phyloP scores from a whole-genome alignment of 2,888 invertebrate species.

The Parnassius apollo region DNA sequence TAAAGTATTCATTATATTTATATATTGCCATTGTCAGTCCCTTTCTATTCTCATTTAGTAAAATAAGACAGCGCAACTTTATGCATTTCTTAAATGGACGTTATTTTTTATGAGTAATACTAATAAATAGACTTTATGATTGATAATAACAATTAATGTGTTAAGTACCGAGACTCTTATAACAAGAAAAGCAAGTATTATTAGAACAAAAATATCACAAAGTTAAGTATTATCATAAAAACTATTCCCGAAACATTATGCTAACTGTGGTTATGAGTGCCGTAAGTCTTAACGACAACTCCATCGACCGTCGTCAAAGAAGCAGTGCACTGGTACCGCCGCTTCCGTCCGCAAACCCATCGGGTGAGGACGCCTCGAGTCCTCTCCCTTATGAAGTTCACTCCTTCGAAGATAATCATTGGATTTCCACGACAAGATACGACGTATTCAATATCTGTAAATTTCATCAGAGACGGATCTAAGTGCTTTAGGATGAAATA shows the following conservation, averaged over 20 bases:
- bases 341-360: constrained; percentile 65
- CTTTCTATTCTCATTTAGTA: no score
- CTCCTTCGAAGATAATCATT: constrained; percentile 57
- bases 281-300: constrained; percentile 48
- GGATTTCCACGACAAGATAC: constrained; percentile 62
- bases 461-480: constrained; percentile 15
- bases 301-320: constrained; percentile 54
- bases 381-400: constrained; percentile 59
- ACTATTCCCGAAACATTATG: constrained; percentile 13
- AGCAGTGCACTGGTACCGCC: constrained; percentile 56
- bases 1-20: no score
- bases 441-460: constrained; percentile 47
- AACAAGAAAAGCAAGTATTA: no score
- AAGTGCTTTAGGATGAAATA: neutral
- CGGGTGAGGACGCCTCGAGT: constrained; percentile 44
- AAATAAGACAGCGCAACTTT: no score
- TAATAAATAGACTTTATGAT: no score
- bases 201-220: neutral
- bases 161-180: no score
- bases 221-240: neutral
- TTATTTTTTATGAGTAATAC: no score
- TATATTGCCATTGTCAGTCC: no score
- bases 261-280: constrained; percentile 60
- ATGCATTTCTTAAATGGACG: no score
- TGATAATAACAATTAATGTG: no score